Base-by-base conservation (phyloP, 2,113 vertebrate species). In the Panurus biarmicus region DNA sequence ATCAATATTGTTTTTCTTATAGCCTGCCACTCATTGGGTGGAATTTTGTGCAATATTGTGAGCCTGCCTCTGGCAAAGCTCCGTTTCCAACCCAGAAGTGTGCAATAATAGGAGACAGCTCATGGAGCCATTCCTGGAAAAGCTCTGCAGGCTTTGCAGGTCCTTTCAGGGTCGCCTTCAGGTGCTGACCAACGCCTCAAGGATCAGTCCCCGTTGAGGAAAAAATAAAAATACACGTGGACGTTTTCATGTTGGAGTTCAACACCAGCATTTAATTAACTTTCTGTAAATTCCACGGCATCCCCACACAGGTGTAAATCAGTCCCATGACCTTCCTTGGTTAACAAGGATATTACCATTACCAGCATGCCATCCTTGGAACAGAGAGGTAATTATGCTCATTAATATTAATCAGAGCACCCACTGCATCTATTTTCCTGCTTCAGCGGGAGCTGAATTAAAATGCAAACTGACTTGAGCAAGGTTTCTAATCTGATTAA, bases 1-100 rank as follows among this genome's bases (percentile, higher is more conserved):
- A 92, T 86, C 19, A 6, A 84, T 89, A 67, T 50, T 67, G 86
- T 90, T 97, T 95, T 94, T 84, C 87, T 77, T 62, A 19, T 31
- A 76, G 88, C 40, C 60, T 83, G 81, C 73, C 90, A 66, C 65
- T 89, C 62, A 70, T n/a, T 66, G 92, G 79, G 62, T 18, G 85
- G 80, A 90, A 42, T 70, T 89, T 74, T 54, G 73, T 92, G 64
- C 38, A 94, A 62, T 33, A 31, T 29, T 8, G 33, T 48, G n/a
- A 75, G 61, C 73, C 76, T 93, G 95, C 94, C 91, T 74, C 79
- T 93, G 86, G 89, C 77, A 82, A 87, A 90, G 42, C 57, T 91
- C 56, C 2, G 0, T 62, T 86, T 80, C 67, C 87, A 91, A 28
- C 31, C 84, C 75, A 40, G 45, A 40, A 61, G 90, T 72, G 58